These are phyloP conservation scores for Deilephila porcellus DNA, from an alignment of 2,888 invertebrate species.

Conservation along the genomic window DNA sequence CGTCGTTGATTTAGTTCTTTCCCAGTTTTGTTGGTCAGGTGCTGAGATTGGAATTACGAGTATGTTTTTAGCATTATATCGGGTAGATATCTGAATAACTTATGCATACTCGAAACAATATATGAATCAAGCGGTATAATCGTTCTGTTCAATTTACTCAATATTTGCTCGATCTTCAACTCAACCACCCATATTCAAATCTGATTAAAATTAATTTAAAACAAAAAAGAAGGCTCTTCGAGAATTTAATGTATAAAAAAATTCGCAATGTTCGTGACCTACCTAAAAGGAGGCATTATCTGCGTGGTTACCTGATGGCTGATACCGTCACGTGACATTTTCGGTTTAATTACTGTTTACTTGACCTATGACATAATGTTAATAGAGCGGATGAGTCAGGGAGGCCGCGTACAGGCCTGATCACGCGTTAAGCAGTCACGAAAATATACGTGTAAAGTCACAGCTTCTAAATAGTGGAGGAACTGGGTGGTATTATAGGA, in stretches of 20 bases:
- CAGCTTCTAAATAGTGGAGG: background rate
- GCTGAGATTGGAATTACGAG: too few relatives aligned
- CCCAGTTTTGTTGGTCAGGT: too few relatives aligned
- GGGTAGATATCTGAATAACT: too few relatives aligned
- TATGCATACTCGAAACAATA: too few relatives aligned
- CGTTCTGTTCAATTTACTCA: too few relatives aligned
- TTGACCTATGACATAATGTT: conserved; percentile 41
- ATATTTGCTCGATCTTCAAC: too few relatives aligned
- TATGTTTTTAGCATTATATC: too few relatives aligned
- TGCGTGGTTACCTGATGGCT: background rate
- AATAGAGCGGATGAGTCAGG: conserved; percentile 34
- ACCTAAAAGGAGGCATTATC: conserved; percentile 6
- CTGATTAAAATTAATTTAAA: background rate
- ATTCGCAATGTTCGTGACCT: conserved; percentile 3
- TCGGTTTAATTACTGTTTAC: conserved; percentile 38
- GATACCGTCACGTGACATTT: conserved; percentile 29
- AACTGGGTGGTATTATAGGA: too few relatives aligned
- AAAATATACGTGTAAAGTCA: conserved; percentile 8
- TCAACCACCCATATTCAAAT: too few relatives aligned
- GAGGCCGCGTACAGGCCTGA: conserved; percentile 28
- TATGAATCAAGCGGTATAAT: too few relatives aligned
- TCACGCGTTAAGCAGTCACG: conserved; percentile 34
- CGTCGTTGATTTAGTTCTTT: too few relatives aligned
- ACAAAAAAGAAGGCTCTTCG: background rate
- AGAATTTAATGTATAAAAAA: background rate